phyloP scores from a whole-genome alignment of 1,140 invertebrate species.

The Hylaeus volcanicus region DNA sequence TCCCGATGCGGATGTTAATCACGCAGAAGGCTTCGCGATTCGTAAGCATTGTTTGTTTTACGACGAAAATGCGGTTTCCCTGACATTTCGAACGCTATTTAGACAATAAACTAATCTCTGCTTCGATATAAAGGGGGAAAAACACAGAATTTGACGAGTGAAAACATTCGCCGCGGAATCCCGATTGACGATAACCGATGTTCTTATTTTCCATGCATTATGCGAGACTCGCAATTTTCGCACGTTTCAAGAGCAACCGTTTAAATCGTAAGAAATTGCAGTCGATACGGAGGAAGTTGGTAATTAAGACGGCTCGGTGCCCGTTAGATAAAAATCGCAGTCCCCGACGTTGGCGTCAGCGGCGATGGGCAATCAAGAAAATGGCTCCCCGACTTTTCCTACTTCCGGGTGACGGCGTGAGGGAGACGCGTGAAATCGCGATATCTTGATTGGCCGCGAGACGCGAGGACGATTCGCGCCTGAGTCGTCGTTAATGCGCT shows the following conservation, averaged over 20 bases:
- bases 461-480: slow-evolving; percentile 29
- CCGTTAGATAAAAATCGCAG: slow-evolving; percentile 1
- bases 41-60: slow-evolving; percentile 1
- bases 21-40: slow-evolving; percentile 8
- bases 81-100: too few relatives aligned
- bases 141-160: too few relatives aligned
- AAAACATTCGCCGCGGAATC: too few relatives aligned
- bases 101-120: too few relatives aligned
- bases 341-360: not conserved
- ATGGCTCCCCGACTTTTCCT: slow-evolving; percentile 29
- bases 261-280: not conserved
- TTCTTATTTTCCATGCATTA: too few relatives aligned
- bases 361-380: slow-evolving; percentile 1
- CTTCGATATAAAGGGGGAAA: too few relatives aligned
- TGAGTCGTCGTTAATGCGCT: not conserved
- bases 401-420: slow-evolving; percentile 31
- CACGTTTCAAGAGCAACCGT: not conserved
- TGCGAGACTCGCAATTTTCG: not conserved
- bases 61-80: not conserved
- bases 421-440: slow-evolving; percentile 32
- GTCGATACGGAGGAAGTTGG: slow-evolving; percentile 1
- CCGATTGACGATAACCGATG: too few relatives aligned
- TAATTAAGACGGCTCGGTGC: slow-evolving; percentile 18
- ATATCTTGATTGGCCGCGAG: slow-evolving; percentile 44
- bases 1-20: slow-evolving; percentile 33